A percentile compares a stretch with the other conserved stretches of the same genome.
These are phyloP conservation scores for Apotomis betuletana DNA, from an alignment of 2,888 invertebrate genomes.

Conservation along the genomic window DNA sequence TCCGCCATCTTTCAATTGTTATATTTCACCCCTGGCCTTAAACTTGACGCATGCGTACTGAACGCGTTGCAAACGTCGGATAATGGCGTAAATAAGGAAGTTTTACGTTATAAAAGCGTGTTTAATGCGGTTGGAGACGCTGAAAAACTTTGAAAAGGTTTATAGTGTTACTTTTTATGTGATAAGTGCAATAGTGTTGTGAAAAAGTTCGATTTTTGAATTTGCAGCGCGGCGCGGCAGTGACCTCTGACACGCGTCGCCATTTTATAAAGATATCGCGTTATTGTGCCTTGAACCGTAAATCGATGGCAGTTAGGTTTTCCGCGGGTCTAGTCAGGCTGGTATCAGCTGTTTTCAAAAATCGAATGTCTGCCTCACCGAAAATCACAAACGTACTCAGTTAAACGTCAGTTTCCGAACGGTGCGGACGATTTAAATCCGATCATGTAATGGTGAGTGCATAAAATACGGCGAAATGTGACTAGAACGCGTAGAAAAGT, in stretches of 20 bases:
- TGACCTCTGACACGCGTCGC: constrained; percentile 39
- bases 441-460: constrained; percentile 79
- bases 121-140: not conserved
- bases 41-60: constrained; percentile 67
- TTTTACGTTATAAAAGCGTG: constrained; percentile 5
- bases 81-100: constrained; percentile 62
- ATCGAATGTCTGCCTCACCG: constrained; percentile 65
- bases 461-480: constrained; percentile 56
- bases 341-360: constrained; percentile 76
- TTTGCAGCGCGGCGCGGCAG: constrained; percentile 39
- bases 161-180: not conserved
- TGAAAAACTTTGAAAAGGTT: constrained; percentile 8
- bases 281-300: constrained; percentile 23
- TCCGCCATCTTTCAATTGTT: constrained; percentile 45
- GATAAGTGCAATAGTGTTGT: not conserved
- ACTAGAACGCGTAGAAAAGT: constrained; percentile 55
- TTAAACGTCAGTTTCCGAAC: constrained; percentile 67
- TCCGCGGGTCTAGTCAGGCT: constrained; percentile 53
- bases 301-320: constrained; percentile 23
- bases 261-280: constrained; percentile 31
- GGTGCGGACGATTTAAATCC: constrained; percentile 63
- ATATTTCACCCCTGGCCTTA: constrained; percentile 70
- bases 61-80: constrained; percentile 46
- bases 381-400: constrained; percentile 57
- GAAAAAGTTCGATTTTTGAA: constrained; percentile 37